A percentile compares a stretch with the other conserved stretches of the same genome.
Conservation (phyloP, 2,113 vertebrate species). For the Sturnus vulgaris region DNA sequence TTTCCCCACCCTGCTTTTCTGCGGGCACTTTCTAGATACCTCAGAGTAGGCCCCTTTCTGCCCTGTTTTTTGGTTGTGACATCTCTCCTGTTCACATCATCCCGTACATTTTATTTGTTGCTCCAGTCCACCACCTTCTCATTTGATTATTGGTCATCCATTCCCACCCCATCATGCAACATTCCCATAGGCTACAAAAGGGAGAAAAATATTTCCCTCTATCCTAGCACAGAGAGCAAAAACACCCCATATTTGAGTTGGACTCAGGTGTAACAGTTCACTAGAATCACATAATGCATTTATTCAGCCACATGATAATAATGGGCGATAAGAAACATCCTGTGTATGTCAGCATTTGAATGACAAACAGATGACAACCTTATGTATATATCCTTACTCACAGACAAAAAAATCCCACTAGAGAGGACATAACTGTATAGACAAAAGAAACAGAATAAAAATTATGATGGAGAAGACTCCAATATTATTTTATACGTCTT, state of each 20-base stretch:
- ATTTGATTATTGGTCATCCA: background rate
- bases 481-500: constrained; percentile 22
- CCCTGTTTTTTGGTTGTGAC: background rate
- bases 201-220: background rate
- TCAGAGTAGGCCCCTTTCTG: background rate
- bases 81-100: background rate
- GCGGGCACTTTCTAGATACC: background rate
- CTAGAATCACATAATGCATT: background rate
- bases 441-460: constrained; percentile 8
- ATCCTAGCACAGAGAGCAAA: background rate
- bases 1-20: background rate
- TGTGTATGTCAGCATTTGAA: background rate
- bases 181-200: background rate
- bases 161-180: background rate
- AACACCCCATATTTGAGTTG: background rate
- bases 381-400: background rate
- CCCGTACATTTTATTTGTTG: background rate
- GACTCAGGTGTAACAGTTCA: background rate
- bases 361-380: constrained; percentile 12
- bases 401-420: background rate
- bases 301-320: background rate
- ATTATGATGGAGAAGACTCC: background rate
- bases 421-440: background rate
- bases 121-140: background rate
- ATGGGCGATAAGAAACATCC: background rate